Base-by-base conservation (phyloP, 2,797 vertebrate genomes). In the Enteromius anoplus region DNA sequence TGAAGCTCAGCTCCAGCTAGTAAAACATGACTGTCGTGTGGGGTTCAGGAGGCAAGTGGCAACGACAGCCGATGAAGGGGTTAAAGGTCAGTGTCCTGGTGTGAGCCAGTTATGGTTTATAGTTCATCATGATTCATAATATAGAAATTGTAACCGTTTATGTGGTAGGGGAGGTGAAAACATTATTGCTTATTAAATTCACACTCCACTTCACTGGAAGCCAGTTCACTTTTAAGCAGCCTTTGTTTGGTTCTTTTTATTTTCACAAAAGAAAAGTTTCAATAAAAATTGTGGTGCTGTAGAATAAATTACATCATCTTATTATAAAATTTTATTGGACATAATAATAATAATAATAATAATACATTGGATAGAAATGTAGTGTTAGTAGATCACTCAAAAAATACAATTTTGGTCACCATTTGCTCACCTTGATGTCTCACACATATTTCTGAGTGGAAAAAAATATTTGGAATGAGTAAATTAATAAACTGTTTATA, bases 81-180 rank as follows among this genome's bases (percentile, higher is more conserved):
- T 77, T 75, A 75, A 58, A 75, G 53, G 75, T 77, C 75, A 62
- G 58, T 15, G 26, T 58, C 34, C 7, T 26, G 51, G 32, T 45
- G 23, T 17, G 5, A 47, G 17, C 23, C 14, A 12, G 26, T 64
- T 64, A 77, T 21, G 58, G 32, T 77, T 45, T 26, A 64, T 29
- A 2, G 2, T 29, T 77, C 5, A 29, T 26, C 17, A 29, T 45
- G 26, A 14, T 47, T 23, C 58, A 77, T 64, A 4, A 47, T 77
- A 40, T 62, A 64, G 23, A 62, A 77, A 45, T 60, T 42, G 37
- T 60, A 60, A 42, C n/a, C 0, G 4, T 60, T 60, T 42, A 17
- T 75, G 53, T 26, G 53, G 53, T 42, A 40, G 40, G n/a, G 15
- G n/a, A 60, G 26, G 40, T 3, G 47, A 76, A 45, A 62, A 62